A percentile compares a stretch with the other conserved stretches of the same genome.
phyloP scores from a whole-genome alignment of 2,113 vertebrate species.

The Noturus placidus region DNA sequence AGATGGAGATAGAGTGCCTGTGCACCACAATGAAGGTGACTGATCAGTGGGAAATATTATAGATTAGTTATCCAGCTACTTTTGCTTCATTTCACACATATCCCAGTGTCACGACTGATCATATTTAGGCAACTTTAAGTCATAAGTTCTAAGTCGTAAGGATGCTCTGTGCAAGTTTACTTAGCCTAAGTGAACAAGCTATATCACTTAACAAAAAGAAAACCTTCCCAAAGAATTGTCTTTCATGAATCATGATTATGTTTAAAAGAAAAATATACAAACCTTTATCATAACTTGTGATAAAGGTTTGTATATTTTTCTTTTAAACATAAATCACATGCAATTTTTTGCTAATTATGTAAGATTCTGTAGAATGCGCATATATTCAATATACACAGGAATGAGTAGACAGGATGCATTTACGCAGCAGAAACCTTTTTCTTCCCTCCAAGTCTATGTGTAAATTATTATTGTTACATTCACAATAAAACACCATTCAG shows the following conservation, averaged over 20 bases:
- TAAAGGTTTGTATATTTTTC: not conserved
- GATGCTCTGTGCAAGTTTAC: not conserved
- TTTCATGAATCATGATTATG: too few species aligned
- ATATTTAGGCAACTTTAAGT: not conserved
- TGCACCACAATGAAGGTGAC: slow-evolving; percentile 48
- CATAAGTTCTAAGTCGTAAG: not conserved
- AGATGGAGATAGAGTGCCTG: slow-evolving; percentile 38
- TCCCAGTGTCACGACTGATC: not conserved
- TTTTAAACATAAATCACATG: not conserved
- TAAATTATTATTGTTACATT: not conserved
- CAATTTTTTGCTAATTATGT: not conserved
- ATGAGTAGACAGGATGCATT: not conserved
- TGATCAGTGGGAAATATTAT: slow-evolving; percentile 34
- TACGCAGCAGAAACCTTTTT: not conserved
- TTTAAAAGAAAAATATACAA: too few species aligned
- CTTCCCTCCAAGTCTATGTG: not conserved
- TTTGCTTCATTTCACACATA: slow-evolving; percentile 17
- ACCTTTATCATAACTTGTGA: too few species aligned
- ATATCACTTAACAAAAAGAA: not conserved
- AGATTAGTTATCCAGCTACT: slow-evolving; percentile 5
- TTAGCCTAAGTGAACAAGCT: not conserved
- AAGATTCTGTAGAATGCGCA: not conserved
- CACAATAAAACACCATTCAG: slow-evolving; percentile 56
- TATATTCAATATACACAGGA: too few species aligned
- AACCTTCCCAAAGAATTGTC: not conserved